Evolutionary conservation across 2,113 vertebrate genomes (phyloP).

Genomic region (Stictonetta naevosa): DNA sequence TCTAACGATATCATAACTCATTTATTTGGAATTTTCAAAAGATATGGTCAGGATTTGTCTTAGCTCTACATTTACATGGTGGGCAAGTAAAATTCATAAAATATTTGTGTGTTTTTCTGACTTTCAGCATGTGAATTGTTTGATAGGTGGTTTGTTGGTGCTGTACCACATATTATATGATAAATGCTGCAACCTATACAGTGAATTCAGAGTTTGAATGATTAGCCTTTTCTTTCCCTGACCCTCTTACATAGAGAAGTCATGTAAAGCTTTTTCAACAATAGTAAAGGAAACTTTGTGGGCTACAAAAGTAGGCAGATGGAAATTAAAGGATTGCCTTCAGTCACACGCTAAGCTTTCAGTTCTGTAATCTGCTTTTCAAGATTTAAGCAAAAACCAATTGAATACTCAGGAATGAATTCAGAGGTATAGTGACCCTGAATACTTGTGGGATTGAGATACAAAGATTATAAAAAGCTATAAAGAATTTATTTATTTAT

Average conservation of each 20-base stretch:
- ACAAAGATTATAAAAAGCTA: neutral
- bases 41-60: neutral
- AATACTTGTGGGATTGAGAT: neutral
- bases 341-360: neutral
- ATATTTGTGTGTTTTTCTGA: neutral
- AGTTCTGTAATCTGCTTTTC: neutral
- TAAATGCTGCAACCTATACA: neutral
- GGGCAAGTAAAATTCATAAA: neutral
- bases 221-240: neutral
- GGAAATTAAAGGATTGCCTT: neutral
- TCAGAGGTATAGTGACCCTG: neutral
- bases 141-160: neutral
- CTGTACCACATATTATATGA: neutral
- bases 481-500: neutral
- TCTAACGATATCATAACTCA: too few relatives aligned
- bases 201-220: neutral
- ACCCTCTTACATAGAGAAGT: neutral
- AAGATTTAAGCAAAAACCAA: neutral
- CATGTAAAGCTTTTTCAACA: neutral
- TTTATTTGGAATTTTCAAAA: neutral
- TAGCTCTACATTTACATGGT: rapidly evolving
- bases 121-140: neutral
- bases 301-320: neutral
- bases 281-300: neutral
- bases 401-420: neutral